Conservation (phyloP, 2,797 vertebrate species). For the Enteromius radiatus region DNA sequence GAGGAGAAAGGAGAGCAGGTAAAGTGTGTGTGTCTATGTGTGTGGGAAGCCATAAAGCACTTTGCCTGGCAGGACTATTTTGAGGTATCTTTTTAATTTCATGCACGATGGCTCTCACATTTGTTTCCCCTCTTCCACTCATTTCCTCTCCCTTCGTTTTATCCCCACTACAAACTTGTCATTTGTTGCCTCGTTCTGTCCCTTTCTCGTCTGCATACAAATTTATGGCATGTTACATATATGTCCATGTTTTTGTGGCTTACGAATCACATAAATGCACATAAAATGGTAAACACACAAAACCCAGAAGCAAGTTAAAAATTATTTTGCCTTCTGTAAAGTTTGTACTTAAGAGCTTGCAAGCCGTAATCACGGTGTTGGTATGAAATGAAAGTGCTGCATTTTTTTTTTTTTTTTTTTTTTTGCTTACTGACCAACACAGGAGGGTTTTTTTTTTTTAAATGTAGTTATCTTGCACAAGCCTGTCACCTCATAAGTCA, state of each 20-base stretch:
- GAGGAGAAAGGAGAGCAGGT: constrained; percentile 20
- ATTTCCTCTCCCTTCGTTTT: constrained; percentile 52
- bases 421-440: background rate
- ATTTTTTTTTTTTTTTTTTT: no score
- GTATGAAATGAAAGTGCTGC: constrained; percentile 1
- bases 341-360: background rate
- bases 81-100: constrained; percentile 80
- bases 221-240: background rate
- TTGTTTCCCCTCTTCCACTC: constrained; percentile 69
- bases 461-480: background rate
- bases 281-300: constrained; percentile 11
- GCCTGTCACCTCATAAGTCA: background rate
- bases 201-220: constrained; percentile 19
- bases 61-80: constrained; percentile 57
- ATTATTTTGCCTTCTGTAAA: background rate
- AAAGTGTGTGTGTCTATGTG: constrained; percentile 56
- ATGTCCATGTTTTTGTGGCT: background rate
- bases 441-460: background rate
- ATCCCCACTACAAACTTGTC: constrained; percentile 44
- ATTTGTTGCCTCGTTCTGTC: constrained; percentile 42
- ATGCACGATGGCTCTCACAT: constrained; percentile 71
- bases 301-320: background rate
- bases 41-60: constrained; percentile 45
- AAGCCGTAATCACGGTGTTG: background rate
- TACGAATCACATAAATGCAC: constrained; percentile 15